These are phyloP conservation scores for Recurvirostra avosetta DNA, from an alignment of 2,113 vertebrate species.

Conservation along the genomic window DNA sequence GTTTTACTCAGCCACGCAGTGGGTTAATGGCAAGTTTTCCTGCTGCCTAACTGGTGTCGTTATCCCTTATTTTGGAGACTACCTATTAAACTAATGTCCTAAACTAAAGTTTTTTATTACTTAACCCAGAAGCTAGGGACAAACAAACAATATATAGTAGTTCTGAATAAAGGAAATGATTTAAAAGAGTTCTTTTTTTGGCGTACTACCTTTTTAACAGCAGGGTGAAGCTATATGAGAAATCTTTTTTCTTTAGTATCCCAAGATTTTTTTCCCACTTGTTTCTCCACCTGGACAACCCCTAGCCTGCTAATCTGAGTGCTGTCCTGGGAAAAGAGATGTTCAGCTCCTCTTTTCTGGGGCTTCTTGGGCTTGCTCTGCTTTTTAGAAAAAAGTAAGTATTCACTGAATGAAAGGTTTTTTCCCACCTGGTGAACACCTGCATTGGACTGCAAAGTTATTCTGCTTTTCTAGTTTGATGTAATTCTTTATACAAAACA, in stretches of 20 bases:
- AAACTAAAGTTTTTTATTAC: not conserved
- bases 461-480: not conserved
- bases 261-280: not conserved
- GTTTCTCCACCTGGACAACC: not conserved
- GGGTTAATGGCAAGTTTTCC: not conserved
- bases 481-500: not conserved
- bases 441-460: not conserved
- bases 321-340: not conserved
- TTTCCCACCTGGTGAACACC: not conserved
- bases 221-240: not conserved
- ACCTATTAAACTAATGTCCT: not conserved
- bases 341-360: not conserved
- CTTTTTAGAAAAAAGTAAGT: not conserved
- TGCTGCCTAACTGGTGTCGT: not conserved
- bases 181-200: not conserved
- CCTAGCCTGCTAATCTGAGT: not conserved
- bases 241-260: not conserved
- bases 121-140: not conserved
- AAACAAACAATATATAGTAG: not conserved
- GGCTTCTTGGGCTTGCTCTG: not conserved
- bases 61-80: not conserved
- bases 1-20: not conserved
- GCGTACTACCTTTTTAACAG: not conserved
- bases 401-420: not conserved
- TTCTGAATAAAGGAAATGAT: not conserved